These are phyloP conservation scores for Pogonomyrmex californicus DNA, from an alignment of 1,140 invertebrate species.

Conservation along the genomic window DNA sequence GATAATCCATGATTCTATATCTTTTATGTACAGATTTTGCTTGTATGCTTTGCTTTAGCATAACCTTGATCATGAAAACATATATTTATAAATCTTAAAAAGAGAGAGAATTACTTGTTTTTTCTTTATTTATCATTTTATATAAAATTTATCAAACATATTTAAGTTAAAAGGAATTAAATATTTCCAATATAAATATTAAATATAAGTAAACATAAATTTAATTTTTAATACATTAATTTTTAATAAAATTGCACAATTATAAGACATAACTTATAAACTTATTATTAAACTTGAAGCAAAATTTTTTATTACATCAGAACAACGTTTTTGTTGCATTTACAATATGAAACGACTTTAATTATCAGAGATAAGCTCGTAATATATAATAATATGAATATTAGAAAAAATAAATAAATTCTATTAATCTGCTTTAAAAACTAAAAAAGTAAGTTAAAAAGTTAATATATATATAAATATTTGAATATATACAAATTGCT, in stretches of 20 bases:
- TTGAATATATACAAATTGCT: neutral
- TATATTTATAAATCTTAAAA: neutral
- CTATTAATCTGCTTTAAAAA: neutral
- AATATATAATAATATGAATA: neutral
- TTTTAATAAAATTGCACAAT: neutral
- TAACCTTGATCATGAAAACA: slow-evolving; percentile 45
- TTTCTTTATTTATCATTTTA: neutral
- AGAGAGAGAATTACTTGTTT: neutral
- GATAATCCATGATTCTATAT: slow-evolving; percentile 35
- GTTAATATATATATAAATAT: neutral
- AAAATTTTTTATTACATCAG: neutral
- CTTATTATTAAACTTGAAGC: neutral
- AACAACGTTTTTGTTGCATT: neutral
- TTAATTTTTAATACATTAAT: neutral
- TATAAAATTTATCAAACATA: neutral
- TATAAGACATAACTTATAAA: neutral
- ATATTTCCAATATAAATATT: neutral
- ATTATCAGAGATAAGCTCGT: neutral
- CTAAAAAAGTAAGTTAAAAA: neutral
- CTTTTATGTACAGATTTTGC: slow-evolving; percentile 33
- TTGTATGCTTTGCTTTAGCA: slow-evolving; percentile 42
- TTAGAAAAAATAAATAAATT: neutral
- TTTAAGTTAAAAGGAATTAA: neutral
- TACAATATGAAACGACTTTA: neutral
- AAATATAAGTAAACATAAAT: neutral